Evolutionary conservation across 2,113 vertebrate genomes (phyloP), one percentile per base, ranked within the genome.

Genomic region (Paratilapia polleni): DNA sequence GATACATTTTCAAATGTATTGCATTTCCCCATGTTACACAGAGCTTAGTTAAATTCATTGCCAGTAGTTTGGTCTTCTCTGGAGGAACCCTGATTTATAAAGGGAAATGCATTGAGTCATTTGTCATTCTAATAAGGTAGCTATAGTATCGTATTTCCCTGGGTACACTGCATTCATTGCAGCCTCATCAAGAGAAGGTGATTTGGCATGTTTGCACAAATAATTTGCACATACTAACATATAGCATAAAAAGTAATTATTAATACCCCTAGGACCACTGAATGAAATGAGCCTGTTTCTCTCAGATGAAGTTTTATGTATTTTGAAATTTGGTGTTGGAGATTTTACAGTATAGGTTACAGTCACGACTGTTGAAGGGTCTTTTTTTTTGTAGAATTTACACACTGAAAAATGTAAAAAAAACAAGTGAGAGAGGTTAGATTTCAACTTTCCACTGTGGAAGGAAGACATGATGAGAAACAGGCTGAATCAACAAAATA

Each of bases 151-250:
- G 82, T 84, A 90, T 87, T 90, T 90, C 92, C 86, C 85, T 7
- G 8, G 79, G 75, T 81, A 28, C 81, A 62, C 26, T 78, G 70
- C 59, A 49, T 80, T 82, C 82, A 80, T 52, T 59, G 73, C 56
- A 60, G 74, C 56, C 56, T 74, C 60, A n/a, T 73, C 68, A 73
- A 54, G 47, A 34, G 47, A 54, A 54, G 47, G 68, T 73, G 20
- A 34, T 13, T 34, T 60, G 75, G 49, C 83, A 57, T 86, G 74
- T 85, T 79, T 87, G 38, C 47, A 56, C 56, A 84, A 85, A 86
- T 93, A 88, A 90, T 89, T 93, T 76, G 90, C 61, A 43, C 60
- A 41, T 62, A 70, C 61, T n/a, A 87, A 78, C 70, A 86, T 85
- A 64, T 60, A 75, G 79, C 49, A 57, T 82, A 78, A 84, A 82